Percentiles rank a stretch among this genome's conserved stretches.
phyloP scores from a whole-genome alignment of 2,113 vertebrate species.

The Aphelocoma coerulescens region DNA sequence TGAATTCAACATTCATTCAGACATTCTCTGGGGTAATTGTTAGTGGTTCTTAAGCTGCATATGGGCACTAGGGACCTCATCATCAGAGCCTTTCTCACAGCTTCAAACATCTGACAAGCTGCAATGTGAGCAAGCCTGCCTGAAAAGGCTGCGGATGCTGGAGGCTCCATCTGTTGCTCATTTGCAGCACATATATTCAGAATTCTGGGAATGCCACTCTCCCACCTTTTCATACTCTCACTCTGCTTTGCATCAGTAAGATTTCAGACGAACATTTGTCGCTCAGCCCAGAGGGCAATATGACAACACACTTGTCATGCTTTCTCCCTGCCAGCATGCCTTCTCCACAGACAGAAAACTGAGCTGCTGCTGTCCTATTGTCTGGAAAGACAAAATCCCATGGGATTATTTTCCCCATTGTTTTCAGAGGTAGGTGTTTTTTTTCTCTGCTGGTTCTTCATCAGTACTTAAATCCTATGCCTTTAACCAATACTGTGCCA shows the following conservation, averaged over 20 bases:
- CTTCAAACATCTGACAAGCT: not conserved
- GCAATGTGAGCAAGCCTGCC: not conserved
- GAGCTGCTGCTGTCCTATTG: not conserved
- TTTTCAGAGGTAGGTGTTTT: not conserved
- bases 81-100: not conserved
- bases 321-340: not conserved
- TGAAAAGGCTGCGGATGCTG: not conserved
- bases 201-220: not conserved
- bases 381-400: not conserved
- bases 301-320: not conserved
- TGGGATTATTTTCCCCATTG: not conserved
- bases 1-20: not conserved
- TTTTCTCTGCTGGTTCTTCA: not conserved
- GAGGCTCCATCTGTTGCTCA: slow-evolving; percentile 1
- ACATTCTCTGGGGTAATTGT: not conserved
- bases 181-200: slow-evolving; percentile 1
- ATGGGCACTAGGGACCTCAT: not conserved
- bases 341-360: not conserved
- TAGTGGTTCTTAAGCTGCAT: not conserved
- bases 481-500: not conserved
- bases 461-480: not conserved
- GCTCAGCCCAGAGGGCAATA: not conserved
- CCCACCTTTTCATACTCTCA: not conserved
- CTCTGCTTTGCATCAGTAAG: not conserved
- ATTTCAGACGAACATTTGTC: not conserved